These are phyloP conservation scores for Athalia circularis DNA, from an alignment of 2,888 invertebrate species.

Conservation along the genomic window DNA sequence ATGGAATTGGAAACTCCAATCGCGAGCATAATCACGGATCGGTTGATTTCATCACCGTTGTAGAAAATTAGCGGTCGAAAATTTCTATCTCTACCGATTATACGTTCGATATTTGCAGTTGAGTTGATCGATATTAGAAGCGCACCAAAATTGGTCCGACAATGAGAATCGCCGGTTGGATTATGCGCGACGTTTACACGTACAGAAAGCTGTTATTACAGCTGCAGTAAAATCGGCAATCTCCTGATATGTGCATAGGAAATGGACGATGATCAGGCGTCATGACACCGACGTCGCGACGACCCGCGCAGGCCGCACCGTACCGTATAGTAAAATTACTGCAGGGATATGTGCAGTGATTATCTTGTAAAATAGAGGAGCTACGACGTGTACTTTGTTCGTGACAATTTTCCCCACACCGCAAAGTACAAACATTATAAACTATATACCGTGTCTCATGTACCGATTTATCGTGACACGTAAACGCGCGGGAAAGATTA, in stretches of 20 bases:
- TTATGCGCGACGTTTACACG: too few species aligned
- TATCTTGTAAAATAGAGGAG: conserved; percentile 35
- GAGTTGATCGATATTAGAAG: too few species aligned
- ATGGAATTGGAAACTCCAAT: too few species aligned
- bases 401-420: conserved; percentile 12
- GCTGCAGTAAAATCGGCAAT: neutral
- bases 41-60: too few species aligned
- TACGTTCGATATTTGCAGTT: neutral
- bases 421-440: conserved; percentile 2
- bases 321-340: neutral
- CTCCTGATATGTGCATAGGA: conserved; percentile 18
- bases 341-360: conserved; percentile 23
- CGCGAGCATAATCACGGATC: too few species aligned
- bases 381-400: neutral
- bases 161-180: too few species aligned
- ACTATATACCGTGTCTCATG: neutral
- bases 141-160: neutral
- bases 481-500: conserved; percentile 32
- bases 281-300: too few species aligned
- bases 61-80: too few species aligned
- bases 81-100: too few species aligned
- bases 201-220: too few species aligned
- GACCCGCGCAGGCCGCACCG: too few species aligned
- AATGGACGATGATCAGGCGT: conserved; percentile 23
- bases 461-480: conserved; percentile 1